Evolutionary conservation across 1,140 invertebrate species (phyloP).

Genomic region (Propsilocerus akamusi): DNA sequence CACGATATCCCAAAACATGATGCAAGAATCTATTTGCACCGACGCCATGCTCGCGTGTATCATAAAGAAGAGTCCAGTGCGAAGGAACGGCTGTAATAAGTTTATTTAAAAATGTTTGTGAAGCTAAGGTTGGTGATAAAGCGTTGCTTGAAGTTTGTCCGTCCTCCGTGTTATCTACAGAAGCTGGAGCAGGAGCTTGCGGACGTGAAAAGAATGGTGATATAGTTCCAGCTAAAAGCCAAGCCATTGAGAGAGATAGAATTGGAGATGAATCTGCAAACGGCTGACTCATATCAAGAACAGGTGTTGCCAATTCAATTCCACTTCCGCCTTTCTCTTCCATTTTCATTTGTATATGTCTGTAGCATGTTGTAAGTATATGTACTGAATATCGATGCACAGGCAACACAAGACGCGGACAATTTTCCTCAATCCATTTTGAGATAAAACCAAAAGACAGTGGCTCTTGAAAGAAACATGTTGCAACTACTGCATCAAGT

Average conservation of each 20-base stretch:
- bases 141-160: background rate
- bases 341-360: slow-evolving; percentile 35
- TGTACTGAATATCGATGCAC: slow-evolving; percentile 63
- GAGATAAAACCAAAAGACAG: slow-evolving; percentile 54
- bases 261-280: slow-evolving; percentile 19
- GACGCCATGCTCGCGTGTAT: slow-evolving; percentile 62
- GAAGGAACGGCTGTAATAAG: slow-evolving; percentile 43
- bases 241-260: slow-evolving; percentile 49
- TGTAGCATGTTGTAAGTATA: slow-evolving; percentile 54
- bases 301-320: slow-evolving; percentile 52
- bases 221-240: slow-evolving; percentile 56
- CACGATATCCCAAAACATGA: slow-evolving; percentile 69
- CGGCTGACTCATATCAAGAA: slow-evolving; percentile 40
- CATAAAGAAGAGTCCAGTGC: slow-evolving; percentile 72
- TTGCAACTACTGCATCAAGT: slow-evolving; percentile 44
- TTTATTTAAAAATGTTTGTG: slow-evolving; percentile 38
- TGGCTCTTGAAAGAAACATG: slow-evolving; percentile 60
- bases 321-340: slow-evolving; percentile 27
- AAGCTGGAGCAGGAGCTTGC: slow-evolving; percentile 14
- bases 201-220: slow-evolving; percentile 48
- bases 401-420: slow-evolving; percentile 48
- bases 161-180: slow-evolving; percentile 7
- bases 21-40: slow-evolving; percentile 75
- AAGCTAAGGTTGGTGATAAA: slow-evolving; percentile 21
- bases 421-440: slow-evolving; percentile 61